phyloP scores from a whole-genome alignment of 2,113 vertebrate genomes.

The Tachysurus vachellii region DNA sequence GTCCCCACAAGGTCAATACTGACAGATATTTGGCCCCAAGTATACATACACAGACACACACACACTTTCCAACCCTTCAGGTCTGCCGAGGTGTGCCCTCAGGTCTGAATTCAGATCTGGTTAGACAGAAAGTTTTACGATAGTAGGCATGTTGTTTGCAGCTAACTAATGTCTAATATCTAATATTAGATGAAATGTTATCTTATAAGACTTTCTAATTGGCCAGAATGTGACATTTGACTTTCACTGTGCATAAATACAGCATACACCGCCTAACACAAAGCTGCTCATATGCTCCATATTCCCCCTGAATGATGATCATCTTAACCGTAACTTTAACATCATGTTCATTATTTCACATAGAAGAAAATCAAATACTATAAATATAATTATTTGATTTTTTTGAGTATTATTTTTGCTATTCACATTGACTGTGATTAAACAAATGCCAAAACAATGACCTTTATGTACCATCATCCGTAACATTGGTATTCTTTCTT shows the following conservation, averaged over 20 bases:
- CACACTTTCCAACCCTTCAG: neutral
- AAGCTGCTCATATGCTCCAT: neutral
- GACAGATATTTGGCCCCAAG: neutral
- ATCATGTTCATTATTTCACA: neutral
- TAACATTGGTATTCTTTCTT: neutral
- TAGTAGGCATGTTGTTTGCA: neutral
- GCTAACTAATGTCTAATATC: neutral
- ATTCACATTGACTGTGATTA: neutral
- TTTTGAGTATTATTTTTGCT: neutral
- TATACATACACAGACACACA: neutral
- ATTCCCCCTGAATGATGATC: neutral
- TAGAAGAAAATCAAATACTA: neutral
- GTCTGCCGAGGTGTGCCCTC: neutral
- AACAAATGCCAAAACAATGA: neutral
- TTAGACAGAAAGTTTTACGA: neutral
- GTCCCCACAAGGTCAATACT: neutral
- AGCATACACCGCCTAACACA: neutral
- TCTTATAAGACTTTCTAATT: too few species aligned
- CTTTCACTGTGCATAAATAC: neutral
- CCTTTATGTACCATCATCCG: neutral
- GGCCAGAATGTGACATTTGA: too few species aligned
- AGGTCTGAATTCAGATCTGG: neutral
- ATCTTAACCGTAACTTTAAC: neutral
- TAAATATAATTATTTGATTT: neutral
- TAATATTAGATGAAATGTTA: neutral